Evolutionary conservation across 2,888 invertebrate genomes (phyloP), one percentile per base, ranked within the genome.

Genomic region (Ophion costatus): DNA sequence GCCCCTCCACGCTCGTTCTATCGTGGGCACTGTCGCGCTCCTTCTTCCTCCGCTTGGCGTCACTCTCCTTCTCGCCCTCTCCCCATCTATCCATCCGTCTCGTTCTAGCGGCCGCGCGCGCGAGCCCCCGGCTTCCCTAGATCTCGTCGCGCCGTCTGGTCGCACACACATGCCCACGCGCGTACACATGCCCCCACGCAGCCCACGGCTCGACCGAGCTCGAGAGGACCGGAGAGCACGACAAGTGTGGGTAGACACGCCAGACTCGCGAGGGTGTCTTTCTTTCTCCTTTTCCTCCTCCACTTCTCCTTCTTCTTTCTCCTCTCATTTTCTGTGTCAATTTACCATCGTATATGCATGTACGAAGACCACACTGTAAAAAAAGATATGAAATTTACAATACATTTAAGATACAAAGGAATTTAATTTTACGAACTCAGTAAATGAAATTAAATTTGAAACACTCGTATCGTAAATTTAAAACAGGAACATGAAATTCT

Each of bases 81-180:
- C 88, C 75, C 59, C 20, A 24, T 61, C 51, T 80, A 33, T 75
- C 67, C 61, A 69, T 71, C 67, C 71, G 45, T 79, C 24, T 57
- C 64, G 61, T 56, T 80, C 24, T 45, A 38, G 74, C 70, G 67
- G 24, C 69, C 75, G 80, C 71, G 78, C 83, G 74, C 85, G 87
- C 87, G 38, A 38, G 38, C 9, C 85, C 71, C 86, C 74, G 87
- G 84, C 82, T 84, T 83, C 80, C 74, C 74, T 82, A 56, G 63
- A 66, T 80, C 88, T 82, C 88, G 86, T 82, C 88, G 83, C 87
- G 89, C 87, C 88, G 89, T 89, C 89, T 89, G 88, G 88, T 82
- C 88, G 84, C 86, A 85, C 88, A 83, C 85, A 78, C 76, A 82
- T 73, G 66, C 66, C 75, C 76, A 45, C 82, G 59, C 66, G 17